A percentile compares a stretch with the other conserved stretches of the same genome.
Conservation (phyloP, 1,140 invertebrate species). For the Pogonomyrmex barbatus region DNA sequence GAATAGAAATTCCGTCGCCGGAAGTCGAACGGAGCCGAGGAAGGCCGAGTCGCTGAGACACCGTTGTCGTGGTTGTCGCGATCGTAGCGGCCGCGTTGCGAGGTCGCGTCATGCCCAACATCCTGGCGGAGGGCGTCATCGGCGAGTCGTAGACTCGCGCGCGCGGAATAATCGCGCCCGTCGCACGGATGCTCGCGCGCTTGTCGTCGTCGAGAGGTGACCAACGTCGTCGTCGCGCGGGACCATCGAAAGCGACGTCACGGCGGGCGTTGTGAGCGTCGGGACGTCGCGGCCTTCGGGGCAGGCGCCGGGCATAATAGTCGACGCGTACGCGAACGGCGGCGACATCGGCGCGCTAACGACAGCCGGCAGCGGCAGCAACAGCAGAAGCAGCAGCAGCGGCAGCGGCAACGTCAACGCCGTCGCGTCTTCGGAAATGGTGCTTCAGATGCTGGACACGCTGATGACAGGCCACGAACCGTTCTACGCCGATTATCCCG, state of each 20-base stretch:
- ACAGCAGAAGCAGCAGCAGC: conserved; percentile 69
- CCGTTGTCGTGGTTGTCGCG: background rate
- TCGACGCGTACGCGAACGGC: conserved; percentile 67
- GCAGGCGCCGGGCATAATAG: conserved; percentile 80
- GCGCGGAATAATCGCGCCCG: background rate
- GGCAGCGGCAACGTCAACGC: conserved; percentile 65
- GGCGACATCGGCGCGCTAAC: conserved; percentile 50
- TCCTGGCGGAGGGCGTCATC: background rate
- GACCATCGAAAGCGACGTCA: conserved; percentile 79
- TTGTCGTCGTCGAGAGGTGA: conserved; percentile 34
- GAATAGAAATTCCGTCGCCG: background rate
- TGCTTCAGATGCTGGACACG: conserved; percentile 84
- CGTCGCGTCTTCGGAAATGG: conserved; percentile 83
- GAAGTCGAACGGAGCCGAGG: background rate
- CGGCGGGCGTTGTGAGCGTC: conserved; percentile 85
- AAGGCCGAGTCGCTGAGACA: background rate
- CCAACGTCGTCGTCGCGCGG: conserved; percentile 36
- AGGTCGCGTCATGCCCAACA: background rate
- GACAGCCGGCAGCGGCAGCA: conserved; percentile 70
- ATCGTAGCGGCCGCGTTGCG: background rate
- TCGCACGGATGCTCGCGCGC: conserved; percentile 62
- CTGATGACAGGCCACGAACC: conserved; percentile 84
- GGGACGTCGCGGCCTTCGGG: conserved; percentile 84
- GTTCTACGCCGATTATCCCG: conserved; percentile 85
- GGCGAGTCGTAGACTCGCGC: background rate